Percentiles rank a stretch among this genome's conserved stretches.
These are phyloP conservation scores for Mastacembelus armatus DNA, from an alignment of 2,797 vertebrate genomes.

Conservation along the genomic window DNA sequence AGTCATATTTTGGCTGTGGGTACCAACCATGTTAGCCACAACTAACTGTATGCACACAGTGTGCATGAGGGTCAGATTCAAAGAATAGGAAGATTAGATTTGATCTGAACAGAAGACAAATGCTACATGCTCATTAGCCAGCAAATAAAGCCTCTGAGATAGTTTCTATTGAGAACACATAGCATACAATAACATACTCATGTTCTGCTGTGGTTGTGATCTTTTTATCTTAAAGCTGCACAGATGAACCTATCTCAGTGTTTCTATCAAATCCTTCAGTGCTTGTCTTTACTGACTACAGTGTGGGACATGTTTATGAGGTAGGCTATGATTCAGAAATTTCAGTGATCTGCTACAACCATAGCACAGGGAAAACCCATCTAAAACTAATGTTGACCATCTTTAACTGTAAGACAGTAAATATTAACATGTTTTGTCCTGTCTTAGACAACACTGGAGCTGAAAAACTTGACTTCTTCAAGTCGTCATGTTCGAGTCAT, in stretches of 20 bases:
- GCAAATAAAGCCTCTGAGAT: slow-evolving; percentile 13
- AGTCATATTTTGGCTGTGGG: slow-evolving; percentile 1
- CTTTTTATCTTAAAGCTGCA: slow-evolving; percentile 54
- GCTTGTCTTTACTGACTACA: slow-evolving; percentile 88
- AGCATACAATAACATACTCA: neutral
- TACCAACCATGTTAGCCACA: neutral
- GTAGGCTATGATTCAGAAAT: slow-evolving; percentile 76
- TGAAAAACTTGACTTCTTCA: slow-evolving; percentile 89
- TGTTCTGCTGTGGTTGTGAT: slow-evolving; percentile 16
- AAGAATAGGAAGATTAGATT: neutral
- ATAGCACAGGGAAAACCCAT: too few species aligned
- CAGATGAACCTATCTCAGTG: slow-evolving; percentile 77
- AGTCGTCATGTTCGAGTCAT: slow-evolving; percentile 88
- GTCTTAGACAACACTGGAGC: slow-evolving; percentile 86
- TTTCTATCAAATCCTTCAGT: slow-evolving; percentile 89
- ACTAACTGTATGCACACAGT: neutral
- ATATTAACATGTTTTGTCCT: slow-evolving; percentile 12
- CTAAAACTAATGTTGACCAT: too few species aligned
- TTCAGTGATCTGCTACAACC: neutral
- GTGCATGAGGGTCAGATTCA: neutral
- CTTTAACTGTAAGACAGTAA: neutral
- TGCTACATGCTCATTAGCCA: neutral
- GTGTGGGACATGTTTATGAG: slow-evolving; percentile 90
- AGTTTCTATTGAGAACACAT: neutral
- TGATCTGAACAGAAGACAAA: too few species aligned